Evolutionary conservation across 2,113 vertebrate species (phyloP).

Genomic region (Ictalurus punctatus): DNA sequence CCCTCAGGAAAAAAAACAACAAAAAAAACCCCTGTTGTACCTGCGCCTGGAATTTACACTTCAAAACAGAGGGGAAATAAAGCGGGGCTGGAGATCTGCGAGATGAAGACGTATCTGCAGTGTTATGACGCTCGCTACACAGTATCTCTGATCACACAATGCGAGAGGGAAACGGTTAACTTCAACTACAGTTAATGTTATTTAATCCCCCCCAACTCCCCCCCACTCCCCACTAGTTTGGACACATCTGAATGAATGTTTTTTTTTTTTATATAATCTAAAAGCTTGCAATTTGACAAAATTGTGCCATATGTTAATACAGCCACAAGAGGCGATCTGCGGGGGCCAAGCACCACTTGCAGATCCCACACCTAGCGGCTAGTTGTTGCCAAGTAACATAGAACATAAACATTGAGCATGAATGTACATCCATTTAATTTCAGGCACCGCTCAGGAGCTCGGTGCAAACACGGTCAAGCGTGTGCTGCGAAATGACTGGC

Average conservation of each 20-base stretch:
- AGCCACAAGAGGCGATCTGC: neutral
- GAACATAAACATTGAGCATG: no score
- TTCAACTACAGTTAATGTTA: no score
- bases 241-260: neutral
- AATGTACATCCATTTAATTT: neutral
- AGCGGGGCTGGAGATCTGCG: neutral
- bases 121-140: neutral
- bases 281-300: neutral
- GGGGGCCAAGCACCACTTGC: neutral
- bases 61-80: neutral
- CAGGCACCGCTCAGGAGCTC: neutral
- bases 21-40: neutral
- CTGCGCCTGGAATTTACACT: slow-evolving; percentile 7
- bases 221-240: no score
- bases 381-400: neutral
- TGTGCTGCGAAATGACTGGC: neutral
- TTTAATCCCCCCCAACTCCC: no score
- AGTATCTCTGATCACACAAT: neutral
- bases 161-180: neutral
- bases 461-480: neutral
- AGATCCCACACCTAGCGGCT: neutral
- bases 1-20: neutral
- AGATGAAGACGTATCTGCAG: neutral
- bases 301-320: neutral
- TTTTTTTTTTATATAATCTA: neutral